Percentiles rank a stretch among this genome's conserved stretches.
These are phyloP conservation scores for Linepithema humile DNA, from an alignment of 1,140 invertebrate genomes.

Conservation along the genomic window DNA sequence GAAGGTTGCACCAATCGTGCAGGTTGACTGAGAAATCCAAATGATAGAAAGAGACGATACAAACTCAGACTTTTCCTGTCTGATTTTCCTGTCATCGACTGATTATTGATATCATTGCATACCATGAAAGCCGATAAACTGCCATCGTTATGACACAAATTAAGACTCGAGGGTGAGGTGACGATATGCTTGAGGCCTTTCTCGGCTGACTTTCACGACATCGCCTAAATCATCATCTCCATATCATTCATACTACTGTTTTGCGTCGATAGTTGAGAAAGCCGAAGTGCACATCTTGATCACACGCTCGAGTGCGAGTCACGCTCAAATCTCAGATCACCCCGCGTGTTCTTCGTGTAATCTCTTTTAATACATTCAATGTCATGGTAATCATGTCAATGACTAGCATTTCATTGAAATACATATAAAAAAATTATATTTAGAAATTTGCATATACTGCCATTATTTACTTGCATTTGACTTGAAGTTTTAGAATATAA, in stretches of 20 bases:
- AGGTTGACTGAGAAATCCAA: not conserved
- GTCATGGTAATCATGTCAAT: not conserved
- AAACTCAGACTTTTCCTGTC: not conserved
- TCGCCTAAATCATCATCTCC: conserved; percentile 76
- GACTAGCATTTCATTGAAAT: not conserved
- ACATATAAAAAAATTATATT: not conserved
- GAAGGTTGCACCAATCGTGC: not conserved
- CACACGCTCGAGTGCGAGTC: not conserved
- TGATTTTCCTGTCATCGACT: conserved; percentile 9
- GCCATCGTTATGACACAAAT: conserved; percentile 60
- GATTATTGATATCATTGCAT: conserved; percentile 34
- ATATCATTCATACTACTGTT: conserved; percentile 79
- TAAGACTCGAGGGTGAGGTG: not conserved
- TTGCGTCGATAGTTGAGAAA: conserved; percentile 75
- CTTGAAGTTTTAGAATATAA: not conserved
- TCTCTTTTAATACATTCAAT: conserved; percentile 6
- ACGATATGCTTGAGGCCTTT: conserved; percentile 35
- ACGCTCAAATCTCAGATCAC: conserved; percentile 7
- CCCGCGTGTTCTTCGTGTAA: not conserved
- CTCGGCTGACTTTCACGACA: conserved; percentile 78
- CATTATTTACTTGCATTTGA: not conserved
- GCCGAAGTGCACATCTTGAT: conserved; percentile 29
- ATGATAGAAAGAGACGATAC: not conserved
- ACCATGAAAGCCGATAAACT: conserved; percentile 57
- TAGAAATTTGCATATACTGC: not conserved